A percentile compares a stretch with the other conserved stretches of the same genome.
Conservation (phyloP, 2,888 invertebrate genomes). For the Habrosyne pyritoides region DNA sequence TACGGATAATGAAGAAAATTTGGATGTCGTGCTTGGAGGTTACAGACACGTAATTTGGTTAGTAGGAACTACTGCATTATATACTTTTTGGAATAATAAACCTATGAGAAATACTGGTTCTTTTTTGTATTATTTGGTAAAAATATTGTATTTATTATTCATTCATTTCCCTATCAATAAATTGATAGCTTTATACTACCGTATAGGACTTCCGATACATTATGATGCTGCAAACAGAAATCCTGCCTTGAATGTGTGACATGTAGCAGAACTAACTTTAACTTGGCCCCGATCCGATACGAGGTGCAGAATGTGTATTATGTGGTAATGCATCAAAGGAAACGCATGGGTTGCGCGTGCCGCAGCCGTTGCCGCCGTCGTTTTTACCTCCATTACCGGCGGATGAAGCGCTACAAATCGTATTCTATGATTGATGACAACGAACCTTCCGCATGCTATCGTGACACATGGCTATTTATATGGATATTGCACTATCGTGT, state of each 20-base stretch:
- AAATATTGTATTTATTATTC: too few species aligned
- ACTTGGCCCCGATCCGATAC: slow-evolving; percentile 3
- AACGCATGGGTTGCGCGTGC: slow-evolving; percentile 52
- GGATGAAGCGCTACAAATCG: slow-evolving; percentile 55
- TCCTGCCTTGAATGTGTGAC: too few species aligned
- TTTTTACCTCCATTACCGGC: slow-evolving; percentile 66
- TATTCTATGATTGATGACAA: slow-evolving; percentile 65
- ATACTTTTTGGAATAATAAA: too few species aligned
- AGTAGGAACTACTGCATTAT: too few species aligned
- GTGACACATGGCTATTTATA: slow-evolving; percentile 34
- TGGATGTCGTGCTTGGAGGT: background rate
- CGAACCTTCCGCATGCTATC: slow-evolving; percentile 69
- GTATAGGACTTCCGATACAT: background rate
- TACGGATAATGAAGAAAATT: background rate
- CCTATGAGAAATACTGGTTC: too few species aligned
- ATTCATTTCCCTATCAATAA: too few species aligned
- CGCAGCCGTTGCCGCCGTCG: slow-evolving; percentile 45
- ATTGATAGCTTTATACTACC: too few species aligned
- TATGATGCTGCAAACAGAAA: too few species aligned
- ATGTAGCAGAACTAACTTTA: background rate
- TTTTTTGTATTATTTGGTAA: too few species aligned
- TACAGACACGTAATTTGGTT: too few species aligned
- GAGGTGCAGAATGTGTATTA: slow-evolving; percentile 8
- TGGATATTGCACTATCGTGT: slow-evolving; percentile 25
- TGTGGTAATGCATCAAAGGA: slow-evolving; percentile 41